Conservation (phyloP, 2,113 vertebrate species). For the Athene cunicularia region DNA sequence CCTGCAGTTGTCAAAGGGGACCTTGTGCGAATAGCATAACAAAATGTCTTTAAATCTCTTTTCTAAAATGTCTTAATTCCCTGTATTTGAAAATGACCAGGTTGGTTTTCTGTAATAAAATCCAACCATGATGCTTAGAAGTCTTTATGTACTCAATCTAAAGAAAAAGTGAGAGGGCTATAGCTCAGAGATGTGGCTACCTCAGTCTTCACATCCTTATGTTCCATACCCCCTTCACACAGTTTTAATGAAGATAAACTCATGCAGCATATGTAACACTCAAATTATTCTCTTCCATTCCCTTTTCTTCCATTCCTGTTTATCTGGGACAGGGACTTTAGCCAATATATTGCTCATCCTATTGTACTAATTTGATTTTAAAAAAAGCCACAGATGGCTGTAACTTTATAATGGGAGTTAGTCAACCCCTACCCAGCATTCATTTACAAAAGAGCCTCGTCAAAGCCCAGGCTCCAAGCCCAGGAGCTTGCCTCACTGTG, state of each 20-base stretch:
- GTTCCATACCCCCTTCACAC: no score
- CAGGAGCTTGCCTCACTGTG: accelerated
- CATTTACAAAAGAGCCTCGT: neutral
- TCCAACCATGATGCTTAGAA: neutral
- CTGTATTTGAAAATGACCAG: neutral
- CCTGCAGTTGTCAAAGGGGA: neutral
- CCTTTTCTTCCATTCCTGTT: neutral
- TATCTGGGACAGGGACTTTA: neutral
- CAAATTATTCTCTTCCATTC: accelerated
- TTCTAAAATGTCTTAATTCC: neutral
- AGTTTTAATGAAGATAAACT: neutral
- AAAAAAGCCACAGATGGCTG: no score
- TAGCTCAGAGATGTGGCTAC: neutral
- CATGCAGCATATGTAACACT: neutral
- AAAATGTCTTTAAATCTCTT: neutral
- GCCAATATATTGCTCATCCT: neutral
- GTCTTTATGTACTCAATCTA: neutral
- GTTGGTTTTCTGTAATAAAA: neutral
- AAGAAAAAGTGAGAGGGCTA: neutral
- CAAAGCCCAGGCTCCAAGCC: neutral
- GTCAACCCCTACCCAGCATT: neutral
- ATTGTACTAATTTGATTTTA: neutral
- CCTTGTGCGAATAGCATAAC: neutral
- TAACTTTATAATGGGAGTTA: neutral
- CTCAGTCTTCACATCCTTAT: neutral